Evolutionary conservation across 2,113 vertebrate genomes (phyloP).

Genomic region (Morone saxatilis): DNA sequence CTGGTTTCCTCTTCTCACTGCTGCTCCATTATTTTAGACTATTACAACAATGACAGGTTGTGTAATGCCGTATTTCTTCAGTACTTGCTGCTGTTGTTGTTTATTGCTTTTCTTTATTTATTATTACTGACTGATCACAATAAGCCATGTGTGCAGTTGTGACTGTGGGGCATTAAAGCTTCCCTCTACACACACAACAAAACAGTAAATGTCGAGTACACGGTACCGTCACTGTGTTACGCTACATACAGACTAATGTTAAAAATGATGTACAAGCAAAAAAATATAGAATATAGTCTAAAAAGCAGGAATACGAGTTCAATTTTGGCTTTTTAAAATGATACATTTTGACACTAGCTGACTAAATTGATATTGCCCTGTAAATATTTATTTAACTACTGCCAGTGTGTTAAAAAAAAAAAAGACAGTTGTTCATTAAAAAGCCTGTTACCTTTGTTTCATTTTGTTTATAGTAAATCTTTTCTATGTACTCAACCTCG

Average conservation of each 20-base stretch:
- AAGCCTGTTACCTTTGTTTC: background rate
- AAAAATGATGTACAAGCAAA: background rate
- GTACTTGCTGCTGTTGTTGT: background rate
- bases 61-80: too few species aligned
- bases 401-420: background rate
- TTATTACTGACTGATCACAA: background rate
- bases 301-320: background rate
- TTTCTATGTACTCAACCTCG: background rate
- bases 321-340: background rate
- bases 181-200: background rate
- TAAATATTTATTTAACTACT: slow-evolving; percentile 3
- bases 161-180: background rate
- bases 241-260: too few species aligned
- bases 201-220: background rate
- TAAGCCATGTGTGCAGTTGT: background rate
- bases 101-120: background rate
- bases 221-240: background rate
- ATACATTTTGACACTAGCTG: background rate
- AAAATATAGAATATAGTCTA: background rate
- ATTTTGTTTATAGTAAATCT: background rate
- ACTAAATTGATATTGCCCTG: background rate
- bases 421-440: background rate
- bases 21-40: background rate
- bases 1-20: background rate
- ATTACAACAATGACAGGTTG: background rate